Conservation (phyloP, 2,797 vertebrate species). For the Melanotaenia pygmaea region DNA sequence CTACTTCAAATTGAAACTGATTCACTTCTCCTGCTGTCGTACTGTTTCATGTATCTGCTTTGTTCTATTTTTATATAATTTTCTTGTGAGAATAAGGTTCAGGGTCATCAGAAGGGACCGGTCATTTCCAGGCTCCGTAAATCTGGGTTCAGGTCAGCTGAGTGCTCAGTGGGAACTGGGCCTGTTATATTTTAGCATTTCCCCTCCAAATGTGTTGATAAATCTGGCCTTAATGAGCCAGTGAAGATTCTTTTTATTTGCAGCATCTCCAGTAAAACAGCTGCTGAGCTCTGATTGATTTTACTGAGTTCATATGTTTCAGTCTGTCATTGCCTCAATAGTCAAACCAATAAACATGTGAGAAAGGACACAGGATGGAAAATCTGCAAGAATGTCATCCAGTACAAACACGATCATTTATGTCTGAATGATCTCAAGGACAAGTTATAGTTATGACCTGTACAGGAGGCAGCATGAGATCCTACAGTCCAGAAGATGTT, state of each 20-base stretch:
- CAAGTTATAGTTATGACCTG: no score
- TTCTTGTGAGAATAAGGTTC: not conserved
- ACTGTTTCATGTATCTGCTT: slow-evolving; percentile 17
- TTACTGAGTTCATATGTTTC: not conserved
- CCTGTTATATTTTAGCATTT: slow-evolving; percentile 4
- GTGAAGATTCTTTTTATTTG: slow-evolving; percentile 21
- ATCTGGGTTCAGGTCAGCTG: not conserved
- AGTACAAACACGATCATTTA: no score
- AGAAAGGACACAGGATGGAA: not conserved
- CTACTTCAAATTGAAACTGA: slow-evolving; percentile 12
- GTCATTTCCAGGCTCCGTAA: slow-evolving; percentile 49
- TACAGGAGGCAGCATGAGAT: no score
- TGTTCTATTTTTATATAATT: slow-evolving; percentile 13
- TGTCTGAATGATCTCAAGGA: no score
- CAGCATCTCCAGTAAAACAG: not conserved
- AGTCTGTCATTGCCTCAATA: slow-evolving; percentile 3
- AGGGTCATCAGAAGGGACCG: not conserved
- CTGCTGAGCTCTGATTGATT: not conserved
- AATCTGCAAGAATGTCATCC: not conserved
- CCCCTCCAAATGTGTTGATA: not conserved
- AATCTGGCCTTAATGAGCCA: slow-evolving; percentile 27
- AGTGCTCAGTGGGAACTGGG: slow-evolving; percentile 23
- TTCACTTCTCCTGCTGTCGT: slow-evolving; percentile 30
- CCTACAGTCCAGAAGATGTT: no score
- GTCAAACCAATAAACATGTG: not conserved